These are phyloP conservation scores for Scelioninae gen. 1 DNA, from an alignment of 2,888 invertebrate genomes.

Conservation along the genomic window DNA sequence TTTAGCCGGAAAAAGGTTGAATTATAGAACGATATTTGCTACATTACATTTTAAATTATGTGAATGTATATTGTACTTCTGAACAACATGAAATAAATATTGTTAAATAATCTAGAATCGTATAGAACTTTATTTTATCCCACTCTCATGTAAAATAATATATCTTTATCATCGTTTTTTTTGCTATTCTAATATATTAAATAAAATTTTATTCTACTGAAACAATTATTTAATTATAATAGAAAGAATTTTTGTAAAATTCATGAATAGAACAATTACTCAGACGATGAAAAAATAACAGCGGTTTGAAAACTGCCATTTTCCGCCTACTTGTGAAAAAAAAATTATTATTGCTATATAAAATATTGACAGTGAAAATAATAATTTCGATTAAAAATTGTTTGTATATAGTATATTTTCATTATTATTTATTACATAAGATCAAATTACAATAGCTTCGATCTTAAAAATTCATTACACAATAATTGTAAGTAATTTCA, in stretches of 20 bases:
- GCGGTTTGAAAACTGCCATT: too few species aligned
- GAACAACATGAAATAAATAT: slow-evolving; percentile 56
- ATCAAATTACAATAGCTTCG: slow-evolving; percentile 74
- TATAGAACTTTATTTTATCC: neutral
- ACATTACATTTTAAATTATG: slow-evolving; percentile 47
- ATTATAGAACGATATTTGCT: slow-evolving; percentile 38
- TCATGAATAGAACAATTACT: too few species aligned
- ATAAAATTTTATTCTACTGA: too few species aligned
- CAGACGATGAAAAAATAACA: too few species aligned
- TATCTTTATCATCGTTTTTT: neutral
- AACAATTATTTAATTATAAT: too few species aligned
- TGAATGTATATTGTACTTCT: slow-evolving; percentile 50
- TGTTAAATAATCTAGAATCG: slow-evolving; percentile 52
- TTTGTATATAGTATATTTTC: slow-evolving; percentile 62
- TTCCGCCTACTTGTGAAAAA: too few species aligned
- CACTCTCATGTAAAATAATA: neutral
- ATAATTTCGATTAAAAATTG: neutral
- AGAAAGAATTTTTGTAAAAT: too few species aligned
- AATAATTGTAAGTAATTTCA: slow-evolving; percentile 66
- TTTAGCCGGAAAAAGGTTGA: slow-evolving; percentile 42
- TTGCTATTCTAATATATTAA: too few species aligned
- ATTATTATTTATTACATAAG: slow-evolving; percentile 74
- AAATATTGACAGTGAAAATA: too few species aligned
- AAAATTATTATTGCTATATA: too few species aligned
- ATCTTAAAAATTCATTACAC: slow-evolving; percentile 74